Conservation (phyloP, 2,113 vertebrate genomes). For the Platichthys stellatus region DNA sequence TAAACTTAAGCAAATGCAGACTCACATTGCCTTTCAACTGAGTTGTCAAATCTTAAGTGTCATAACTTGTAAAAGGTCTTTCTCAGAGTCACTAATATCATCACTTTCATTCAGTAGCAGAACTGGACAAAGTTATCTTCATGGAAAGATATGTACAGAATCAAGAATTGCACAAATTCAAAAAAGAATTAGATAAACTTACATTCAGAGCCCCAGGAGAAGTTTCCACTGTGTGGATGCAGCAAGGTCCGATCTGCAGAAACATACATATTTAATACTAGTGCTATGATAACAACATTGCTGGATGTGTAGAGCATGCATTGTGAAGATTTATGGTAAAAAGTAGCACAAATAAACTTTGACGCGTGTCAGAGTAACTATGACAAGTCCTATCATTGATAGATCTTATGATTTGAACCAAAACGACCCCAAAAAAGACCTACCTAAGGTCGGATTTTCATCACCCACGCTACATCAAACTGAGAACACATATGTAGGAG, state of each 20-base stretch:
- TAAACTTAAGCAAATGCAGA: background rate
- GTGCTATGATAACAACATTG: background rate
- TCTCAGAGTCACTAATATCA: constrained; percentile 88
- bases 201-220: constrained; percentile 98
- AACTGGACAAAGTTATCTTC: constrained; percentile 92
- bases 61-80: constrained; percentile 46
- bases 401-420: constrained; percentile 81
- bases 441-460: constrained; percentile 91
- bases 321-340: background rate
- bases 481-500: rapidly evolving
- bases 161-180: constrained; percentile 77
- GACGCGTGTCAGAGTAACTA: constrained; percentile 96
- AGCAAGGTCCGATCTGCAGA: constrained; percentile 89
- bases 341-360: background rate
- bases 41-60: background rate
- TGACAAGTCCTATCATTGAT: constrained; percentile 91
- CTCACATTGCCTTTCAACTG: rapidly evolving
- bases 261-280: background rate
- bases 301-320: background rate
- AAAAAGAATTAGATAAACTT: constrained; percentile 64
- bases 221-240: constrained; percentile 98
- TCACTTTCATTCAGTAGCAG: constrained; percentile 91
- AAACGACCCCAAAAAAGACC: constrained; percentile 81
- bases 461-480: constrained; percentile 82
- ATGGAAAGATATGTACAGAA: constrained; percentile 76